Base-by-base conservation (phyloP, 2,113 vertebrate genomes). In the Myiopsitta monachus region DNA sequence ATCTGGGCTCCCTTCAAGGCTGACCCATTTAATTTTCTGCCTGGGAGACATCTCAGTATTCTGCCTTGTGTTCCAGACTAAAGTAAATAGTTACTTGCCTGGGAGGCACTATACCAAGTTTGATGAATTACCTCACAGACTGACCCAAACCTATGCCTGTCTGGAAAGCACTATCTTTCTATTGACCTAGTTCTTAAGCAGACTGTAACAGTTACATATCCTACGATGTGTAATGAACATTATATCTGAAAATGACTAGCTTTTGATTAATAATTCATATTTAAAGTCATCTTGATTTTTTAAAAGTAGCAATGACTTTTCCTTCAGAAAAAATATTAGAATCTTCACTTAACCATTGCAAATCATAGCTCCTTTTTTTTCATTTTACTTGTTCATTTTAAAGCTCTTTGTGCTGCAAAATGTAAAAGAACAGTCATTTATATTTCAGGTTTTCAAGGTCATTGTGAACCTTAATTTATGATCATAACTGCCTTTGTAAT, bases 1-100 rank as follows among this genome's bases (percentile, higher is more conserved):
- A 24, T 49, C 86, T 93, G 83, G 67, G 70, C 24, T 89, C 59
- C 84, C 88, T 94, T 83, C 57, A 92, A 95, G 88, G 67, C 54
- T 97, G 93, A 96, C 92, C 92, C 83, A 94, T 83, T 96, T 96
- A 96, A 94, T 95, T 96, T 97, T 96, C 80, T 96, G 80, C 86
- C 88, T 90, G 74, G 86, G 63, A 96, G 59, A 86, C 77, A 80
- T 70, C 36, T 83, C 63, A 49, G 43, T 0, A 0, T 90, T 89
- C 74, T 12, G 14, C 54, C 75, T 93, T 82, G 91, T 73, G 36
- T 92, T 80, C 55, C 67, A 94, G 62, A 92, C 62, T 59, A 82
- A 67, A 94, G 74, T 91, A 92, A 92, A 80, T 43, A 83, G 86
- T 64, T 82, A 92, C 90, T 90, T 94, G 86, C 81, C 94, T 91